These are phyloP conservation scores for Petrocephalus schoutedeni DNA, from an alignment of 2,797 vertebrate species.

Conservation along the genomic window DNA sequence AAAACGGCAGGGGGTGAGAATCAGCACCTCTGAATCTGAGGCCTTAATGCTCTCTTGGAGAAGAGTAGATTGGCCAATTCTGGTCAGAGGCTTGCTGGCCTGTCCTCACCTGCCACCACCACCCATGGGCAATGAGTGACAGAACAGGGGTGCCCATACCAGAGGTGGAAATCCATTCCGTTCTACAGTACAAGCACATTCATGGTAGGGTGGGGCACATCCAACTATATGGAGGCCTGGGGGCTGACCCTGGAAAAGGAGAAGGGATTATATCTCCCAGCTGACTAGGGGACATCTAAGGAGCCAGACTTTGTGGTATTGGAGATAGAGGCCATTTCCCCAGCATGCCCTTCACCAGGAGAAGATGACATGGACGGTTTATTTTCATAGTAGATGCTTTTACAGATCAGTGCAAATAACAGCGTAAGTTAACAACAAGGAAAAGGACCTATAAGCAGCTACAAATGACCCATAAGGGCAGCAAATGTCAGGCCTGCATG, in stretches of 20 bases:
- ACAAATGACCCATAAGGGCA: neutral
- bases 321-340: neutral
- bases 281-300: neutral
- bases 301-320: neutral
- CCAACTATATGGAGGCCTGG: neutral
- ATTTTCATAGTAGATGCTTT: neutral
- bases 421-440: neutral
- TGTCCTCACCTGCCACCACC: neutral
- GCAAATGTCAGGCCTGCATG: neutral
- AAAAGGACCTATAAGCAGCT: neutral
- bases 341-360: neutral
- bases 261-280: neutral
- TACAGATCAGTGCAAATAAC: neutral
- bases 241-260: neutral
- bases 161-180: too few relatives aligned
- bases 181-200: neutral
- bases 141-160: neutral
- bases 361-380: neutral
- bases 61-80: neutral
- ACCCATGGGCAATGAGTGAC: neutral
- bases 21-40: neutral
- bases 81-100: neutral
- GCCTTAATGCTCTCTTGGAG: neutral
- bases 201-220: neutral
- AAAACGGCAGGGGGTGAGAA: neutral